phyloP scores from a whole-genome alignment of 2,888 invertebrate species.

The Melanotus villosus region DNA sequence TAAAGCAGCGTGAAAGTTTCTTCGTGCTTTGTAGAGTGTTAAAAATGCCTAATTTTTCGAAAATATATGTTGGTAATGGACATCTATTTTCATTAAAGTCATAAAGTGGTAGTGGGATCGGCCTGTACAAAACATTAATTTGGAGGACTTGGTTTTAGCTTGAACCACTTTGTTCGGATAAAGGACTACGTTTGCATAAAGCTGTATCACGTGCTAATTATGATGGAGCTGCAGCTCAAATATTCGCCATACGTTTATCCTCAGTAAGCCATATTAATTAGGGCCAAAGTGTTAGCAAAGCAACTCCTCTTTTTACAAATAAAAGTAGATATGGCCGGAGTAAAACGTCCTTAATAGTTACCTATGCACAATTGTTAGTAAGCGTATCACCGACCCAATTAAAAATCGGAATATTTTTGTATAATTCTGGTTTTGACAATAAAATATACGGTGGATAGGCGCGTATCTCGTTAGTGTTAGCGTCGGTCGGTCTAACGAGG shows the following conservation, averaged over 20 bases:
- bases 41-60: too few relatives aligned
- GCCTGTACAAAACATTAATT: too few relatives aligned
- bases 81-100: too few relatives aligned
- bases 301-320: not conserved
- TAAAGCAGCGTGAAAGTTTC: too few relatives aligned
- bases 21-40: too few relatives aligned
- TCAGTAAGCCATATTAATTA: not conserved
- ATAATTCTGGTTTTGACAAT: slow-evolving; percentile 46
- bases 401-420: slow-evolving; percentile 44
- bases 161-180: not conserved
- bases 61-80: too few relatives aligned
- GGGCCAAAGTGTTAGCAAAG: not conserved
- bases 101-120: too few relatives aligned
- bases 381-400: slow-evolving; percentile 33
- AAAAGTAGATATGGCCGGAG: too few relatives aligned
- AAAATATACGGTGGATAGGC: slow-evolving; percentile 41
- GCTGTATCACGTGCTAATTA: not conserved
- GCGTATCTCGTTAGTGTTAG: slow-evolving; percentile 45
- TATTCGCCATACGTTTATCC: not conserved
- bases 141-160: not conserved
- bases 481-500: slow-evolving; percentile 47
- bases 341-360: too few relatives aligned
- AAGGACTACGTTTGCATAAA: not conserved
- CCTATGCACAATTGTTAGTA: too few relatives aligned
- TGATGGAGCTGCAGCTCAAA: not conserved